Percentiles rank a stretch among this genome's conserved stretches.
Conservation (phyloP, 2,113 vertebrate genomes). For the Pristiophorus japonicus region DNA sequence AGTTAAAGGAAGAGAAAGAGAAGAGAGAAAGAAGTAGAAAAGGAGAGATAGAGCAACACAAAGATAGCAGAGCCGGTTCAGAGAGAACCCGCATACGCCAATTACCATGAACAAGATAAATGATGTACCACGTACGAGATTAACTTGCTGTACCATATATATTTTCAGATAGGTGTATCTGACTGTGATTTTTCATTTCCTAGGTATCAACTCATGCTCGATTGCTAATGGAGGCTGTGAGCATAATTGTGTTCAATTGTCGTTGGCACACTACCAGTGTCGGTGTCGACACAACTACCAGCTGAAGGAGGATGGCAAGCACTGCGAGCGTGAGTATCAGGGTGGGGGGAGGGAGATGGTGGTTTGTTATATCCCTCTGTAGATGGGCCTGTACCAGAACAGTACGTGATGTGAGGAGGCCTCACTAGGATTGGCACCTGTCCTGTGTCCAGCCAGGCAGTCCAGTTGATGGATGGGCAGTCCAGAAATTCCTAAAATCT, state of each 20-base stretch:
- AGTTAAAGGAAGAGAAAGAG: not conserved
- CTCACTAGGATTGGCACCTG: not conserved
- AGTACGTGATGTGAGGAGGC: not conserved
- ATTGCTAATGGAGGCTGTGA: constrained; percentile 83
- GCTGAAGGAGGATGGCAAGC: constrained; percentile 71
- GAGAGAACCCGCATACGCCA: too few species aligned
- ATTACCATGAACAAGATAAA: not conserved
- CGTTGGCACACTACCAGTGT: constrained; percentile 64
- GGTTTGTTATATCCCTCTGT: not conserved
- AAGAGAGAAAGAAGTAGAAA: not conserved
- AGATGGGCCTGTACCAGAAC: not conserved
- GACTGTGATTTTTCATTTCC: fast-evolving
- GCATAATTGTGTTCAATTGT: constrained; percentile 77
- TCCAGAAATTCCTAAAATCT: not conserved
- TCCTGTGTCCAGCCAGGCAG: not conserved
- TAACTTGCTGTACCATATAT: not conserved
- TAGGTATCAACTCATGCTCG: constrained; percentile 71
- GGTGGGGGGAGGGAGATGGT: not conserved
- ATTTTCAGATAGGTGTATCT: fast-evolving
- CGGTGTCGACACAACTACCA: constrained; percentile 66
- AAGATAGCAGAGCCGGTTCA: not conserved
- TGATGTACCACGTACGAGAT: not conserved
- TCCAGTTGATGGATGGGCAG: not conserved
- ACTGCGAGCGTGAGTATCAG: constrained; percentile 62
- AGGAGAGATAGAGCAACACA: not conserved